phyloP scores from a whole-genome alignment of 2,888 invertebrate species.

The Venusia cambrica region DNA sequence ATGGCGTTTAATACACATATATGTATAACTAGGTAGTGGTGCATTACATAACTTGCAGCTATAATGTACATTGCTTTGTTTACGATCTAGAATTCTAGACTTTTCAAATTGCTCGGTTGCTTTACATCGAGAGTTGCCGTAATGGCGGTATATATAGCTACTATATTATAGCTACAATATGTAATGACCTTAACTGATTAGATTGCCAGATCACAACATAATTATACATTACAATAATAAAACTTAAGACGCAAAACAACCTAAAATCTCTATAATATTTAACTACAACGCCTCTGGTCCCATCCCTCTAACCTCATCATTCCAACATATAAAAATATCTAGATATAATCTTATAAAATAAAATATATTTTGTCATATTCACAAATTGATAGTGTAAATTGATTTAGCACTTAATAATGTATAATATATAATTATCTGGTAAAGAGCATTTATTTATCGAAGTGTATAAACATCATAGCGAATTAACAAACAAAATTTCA shows the following conservation, averaged over 20 bases:
- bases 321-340: constrained; percentile 48
- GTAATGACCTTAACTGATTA: constrained; percentile 60
- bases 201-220: constrained; percentile 62
- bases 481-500: constrained; percentile 5
- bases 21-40: constrained; percentile 52
- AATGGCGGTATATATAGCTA: too few species aligned
- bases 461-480: constrained; percentile 6
- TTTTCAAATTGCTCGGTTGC: too few species aligned
- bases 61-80: too few species aligned
- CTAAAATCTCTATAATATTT: constrained; percentile 46
- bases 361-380: neutral
- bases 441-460: constrained; percentile 2
- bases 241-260: constrained; percentile 42
- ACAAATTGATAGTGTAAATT: constrained; percentile 1
- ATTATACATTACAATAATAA: constrained; percentile 38
- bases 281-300: constrained; percentile 63
- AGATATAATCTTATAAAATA: constrained; percentile 13
- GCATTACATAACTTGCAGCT: too few species aligned
- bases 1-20: constrained; percentile 42
- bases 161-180: too few species aligned
- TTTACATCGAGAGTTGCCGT: too few species aligned
- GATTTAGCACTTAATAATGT: too few species aligned
- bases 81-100: too few species aligned
- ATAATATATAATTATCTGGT: too few species aligned
- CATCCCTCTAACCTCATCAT: constrained; percentile 42